These are phyloP conservation scores for Cryptocheilus praepositus DNA, from an alignment of 2,888 invertebrate species.

Conservation along the genomic window DNA sequence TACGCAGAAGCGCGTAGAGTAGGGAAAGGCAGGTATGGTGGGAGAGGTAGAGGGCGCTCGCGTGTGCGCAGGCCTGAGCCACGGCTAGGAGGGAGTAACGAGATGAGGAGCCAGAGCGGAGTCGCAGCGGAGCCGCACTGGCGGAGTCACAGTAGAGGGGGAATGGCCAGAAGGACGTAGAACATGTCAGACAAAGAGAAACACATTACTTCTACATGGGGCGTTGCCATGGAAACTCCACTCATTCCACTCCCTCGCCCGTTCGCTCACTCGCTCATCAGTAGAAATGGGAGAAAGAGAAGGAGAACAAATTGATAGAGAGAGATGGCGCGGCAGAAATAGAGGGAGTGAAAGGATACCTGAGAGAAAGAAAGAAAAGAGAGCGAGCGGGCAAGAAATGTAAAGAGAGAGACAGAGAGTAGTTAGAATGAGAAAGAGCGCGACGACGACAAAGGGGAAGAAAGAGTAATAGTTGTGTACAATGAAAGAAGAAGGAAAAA, in stretches of 20 bases:
- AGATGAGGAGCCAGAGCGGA: constrained; percentile 30
- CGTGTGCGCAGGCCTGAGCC: constrained; percentile 2
- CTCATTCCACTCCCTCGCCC: constrained; percentile 58
- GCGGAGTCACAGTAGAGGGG: constrained; percentile 40
- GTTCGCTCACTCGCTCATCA: constrained; percentile 49
- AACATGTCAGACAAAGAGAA: constrained; percentile 55
- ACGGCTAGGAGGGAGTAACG: constrained; percentile 25
- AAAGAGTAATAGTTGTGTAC: constrained; percentile 27
- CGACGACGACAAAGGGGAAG: constrained; percentile 40
- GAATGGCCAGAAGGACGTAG: constrained; percentile 38
- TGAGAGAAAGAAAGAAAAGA: constrained; percentile 25
- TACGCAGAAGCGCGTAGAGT: constrained; percentile 41
- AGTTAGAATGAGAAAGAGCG: constrained; percentile 40
- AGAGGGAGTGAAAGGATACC: constrained; percentile 31
- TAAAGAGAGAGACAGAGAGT: constrained; percentile 35
- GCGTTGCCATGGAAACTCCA: constrained; percentile 73
- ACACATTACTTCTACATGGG: constrained; percentile 67
- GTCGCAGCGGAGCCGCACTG: too few species aligned
- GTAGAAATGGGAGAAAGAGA: constrained; percentile 42
- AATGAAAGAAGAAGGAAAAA: constrained; percentile 25
- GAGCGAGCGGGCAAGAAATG: constrained; percentile 28
- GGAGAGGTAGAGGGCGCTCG: constrained; percentile 22
- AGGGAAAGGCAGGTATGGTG: constrained; percentile 34
- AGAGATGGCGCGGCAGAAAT: constrained; percentile 33
- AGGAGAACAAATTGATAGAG: constrained; percentile 11